phyloP scores from a whole-genome alignment of 2,888 invertebrate species.

The Pristionchus arcanus region DNA sequence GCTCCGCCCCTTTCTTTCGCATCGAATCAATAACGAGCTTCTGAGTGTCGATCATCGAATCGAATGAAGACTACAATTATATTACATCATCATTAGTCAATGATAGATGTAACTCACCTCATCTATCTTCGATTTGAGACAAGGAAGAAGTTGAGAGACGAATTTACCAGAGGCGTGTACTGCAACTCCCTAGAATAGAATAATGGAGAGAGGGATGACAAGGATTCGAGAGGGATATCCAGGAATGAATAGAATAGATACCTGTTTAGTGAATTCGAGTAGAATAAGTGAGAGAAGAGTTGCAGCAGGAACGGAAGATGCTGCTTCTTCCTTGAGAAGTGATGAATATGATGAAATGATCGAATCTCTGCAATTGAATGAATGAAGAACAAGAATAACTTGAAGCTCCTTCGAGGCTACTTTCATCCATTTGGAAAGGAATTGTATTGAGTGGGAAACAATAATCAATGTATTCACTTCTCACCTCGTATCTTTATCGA shows the following conservation, averaged over 20 bases:
- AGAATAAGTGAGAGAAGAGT: slow-evolving; percentile 54
- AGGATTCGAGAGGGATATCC: not conserved
- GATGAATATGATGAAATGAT: not conserved
- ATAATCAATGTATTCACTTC: not conserved
- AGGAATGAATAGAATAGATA: not conserved
- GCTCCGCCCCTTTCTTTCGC: slow-evolving; percentile 53
- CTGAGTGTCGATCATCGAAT: slow-evolving; percentile 35
- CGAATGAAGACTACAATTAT: slow-evolving; percentile 15
- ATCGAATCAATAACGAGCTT: slow-evolving; percentile 49
- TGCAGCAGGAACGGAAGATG: not conserved
- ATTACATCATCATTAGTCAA: not conserved
- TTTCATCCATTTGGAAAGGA: no score
- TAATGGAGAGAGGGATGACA: not conserved
- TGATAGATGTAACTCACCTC: slow-evolving; percentile 24
- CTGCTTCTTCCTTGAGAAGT: slow-evolving; percentile 22
- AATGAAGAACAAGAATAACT: no score
- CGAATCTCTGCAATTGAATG: not conserved
- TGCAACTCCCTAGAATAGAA: slow-evolving; percentile 22
- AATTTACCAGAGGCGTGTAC: slow-evolving; percentile 56
- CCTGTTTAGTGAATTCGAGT: slow-evolving; percentile 40
- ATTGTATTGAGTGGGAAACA: not conserved
- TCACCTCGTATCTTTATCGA: slow-evolving; percentile 48
- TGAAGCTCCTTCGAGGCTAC: no score
- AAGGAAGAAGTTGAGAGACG: slow-evolving; percentile 47
- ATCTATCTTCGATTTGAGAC: slow-evolving; percentile 19